Percentiles rank a stretch among this genome's conserved stretches.
These are phyloP conservation scores for Myotis daubentonii DNA, from an alignment of 2,797 vertebrate genomes.

Conservation along the genomic window DNA sequence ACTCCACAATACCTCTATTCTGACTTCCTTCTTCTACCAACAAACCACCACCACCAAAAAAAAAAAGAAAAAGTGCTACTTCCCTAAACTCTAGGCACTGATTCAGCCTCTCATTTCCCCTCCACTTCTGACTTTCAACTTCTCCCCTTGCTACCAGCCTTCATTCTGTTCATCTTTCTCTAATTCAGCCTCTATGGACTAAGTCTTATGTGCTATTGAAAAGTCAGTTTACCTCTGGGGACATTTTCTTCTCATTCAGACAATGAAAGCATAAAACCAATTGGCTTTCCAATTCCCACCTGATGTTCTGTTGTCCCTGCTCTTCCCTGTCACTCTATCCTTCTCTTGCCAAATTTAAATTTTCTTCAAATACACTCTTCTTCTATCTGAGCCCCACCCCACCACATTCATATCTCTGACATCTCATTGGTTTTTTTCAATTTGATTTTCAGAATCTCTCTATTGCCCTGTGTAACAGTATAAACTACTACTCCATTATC, in stretches of 20 bases:
- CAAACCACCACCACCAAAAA: not conserved
- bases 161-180: not conserved
- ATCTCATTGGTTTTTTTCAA: not conserved
- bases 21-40: not conserved
- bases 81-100: not conserved
- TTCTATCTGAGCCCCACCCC: accelerated
- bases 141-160: not conserved
- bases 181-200: not conserved
- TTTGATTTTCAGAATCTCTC: not conserved
- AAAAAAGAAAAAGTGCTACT: too few relatives aligned
- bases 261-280: not conserved
- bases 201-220: not conserved
- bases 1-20: not conserved
- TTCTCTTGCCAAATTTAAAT: not conserved
- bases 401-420: not conserved
- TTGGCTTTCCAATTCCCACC: accelerated
- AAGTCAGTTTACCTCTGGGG: not conserved
- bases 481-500: not conserved
- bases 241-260: not conserved
- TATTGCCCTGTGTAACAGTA: not conserved
- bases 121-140: not conserved
- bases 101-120: not conserved
- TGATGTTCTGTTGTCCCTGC: not conserved
- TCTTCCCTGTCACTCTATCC: not conserved
- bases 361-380: not conserved